A percentile compares a stretch with the other conserved stretches of the same genome.
Evolutionary conservation across 2,888 invertebrate species (phyloP).

Genomic region (Eupithecia vulgata): DNA sequence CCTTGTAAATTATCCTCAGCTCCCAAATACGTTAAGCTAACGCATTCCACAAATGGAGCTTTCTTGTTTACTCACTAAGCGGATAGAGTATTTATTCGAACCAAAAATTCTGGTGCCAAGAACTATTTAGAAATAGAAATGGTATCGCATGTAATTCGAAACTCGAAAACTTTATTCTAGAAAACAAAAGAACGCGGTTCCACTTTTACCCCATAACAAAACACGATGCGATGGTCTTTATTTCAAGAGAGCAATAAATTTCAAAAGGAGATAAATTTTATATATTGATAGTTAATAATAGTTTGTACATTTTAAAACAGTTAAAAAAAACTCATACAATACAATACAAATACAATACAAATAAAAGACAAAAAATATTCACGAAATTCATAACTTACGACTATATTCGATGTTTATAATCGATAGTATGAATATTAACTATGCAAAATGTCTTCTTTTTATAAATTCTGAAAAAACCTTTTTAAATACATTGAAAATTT

Average conservation of each 20-base stretch:
- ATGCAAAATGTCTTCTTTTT: neutral
- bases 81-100: conserved; percentile 9
- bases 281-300: too few relatives aligned
- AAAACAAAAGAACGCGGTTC: neutral
- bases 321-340: too few relatives aligned
- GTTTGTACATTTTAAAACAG: too few relatives aligned
- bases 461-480: neutral
- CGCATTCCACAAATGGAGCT: conserved; percentile 23
- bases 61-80: conserved; percentile 21
- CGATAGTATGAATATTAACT: neutral
- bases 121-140: conserved; percentile 5
- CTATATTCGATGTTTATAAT: neutral
- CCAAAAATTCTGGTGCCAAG: neutral
- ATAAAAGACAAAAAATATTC: neutral
- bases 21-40: conserved; percentile 25
- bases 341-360: too few relatives aligned
- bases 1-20: conserved; percentile 16
- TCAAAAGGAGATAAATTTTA: too few relatives aligned
- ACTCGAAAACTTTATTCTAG: neutral
- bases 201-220: neutral
- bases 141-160: neutral
- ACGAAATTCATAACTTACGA: neutral
- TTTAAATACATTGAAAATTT: too few relatives aligned
- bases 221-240: neutral
- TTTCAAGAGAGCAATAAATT: too few relatives aligned